Evolutionary conservation across 2,888 invertebrate genomes (phyloP).

Genomic region (Cantharis nigra): DNA sequence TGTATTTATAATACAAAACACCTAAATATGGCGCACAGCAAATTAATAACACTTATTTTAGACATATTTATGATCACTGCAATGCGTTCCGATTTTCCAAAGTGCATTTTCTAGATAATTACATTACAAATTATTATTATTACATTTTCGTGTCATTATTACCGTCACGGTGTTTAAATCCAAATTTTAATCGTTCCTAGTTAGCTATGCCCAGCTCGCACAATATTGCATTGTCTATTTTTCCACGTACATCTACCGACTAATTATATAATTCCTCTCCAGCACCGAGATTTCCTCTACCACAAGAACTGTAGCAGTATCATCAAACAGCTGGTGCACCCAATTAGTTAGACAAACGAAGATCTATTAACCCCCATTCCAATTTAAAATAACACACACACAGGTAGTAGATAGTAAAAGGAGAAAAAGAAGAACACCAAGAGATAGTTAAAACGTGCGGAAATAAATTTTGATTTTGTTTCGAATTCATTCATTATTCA

Average conservation of each 20-base stretch:
- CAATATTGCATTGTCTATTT: not conserved
- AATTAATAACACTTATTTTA: conserved; percentile 13
- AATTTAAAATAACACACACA: not conserved
- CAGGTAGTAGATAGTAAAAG: not conserved
- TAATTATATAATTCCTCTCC: not conserved
- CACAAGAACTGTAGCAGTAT: not conserved
- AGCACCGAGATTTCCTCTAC: not conserved
- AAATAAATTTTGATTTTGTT: not conserved
- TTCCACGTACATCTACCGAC: not conserved
- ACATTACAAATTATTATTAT: not conserved
- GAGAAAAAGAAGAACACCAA: not conserved
- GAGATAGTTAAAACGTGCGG: not conserved
- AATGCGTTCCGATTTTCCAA: not conserved
- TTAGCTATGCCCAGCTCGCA: not conserved
- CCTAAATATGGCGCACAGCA: conserved; percentile 17
- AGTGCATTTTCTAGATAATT: conserved; percentile 3
- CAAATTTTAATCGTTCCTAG: not conserved
- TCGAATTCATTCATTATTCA: not conserved
- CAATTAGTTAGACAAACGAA: not conserved
- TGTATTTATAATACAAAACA: conserved; percentile 11
- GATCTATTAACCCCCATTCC: not conserved
- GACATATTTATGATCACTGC: conserved; percentile 3
- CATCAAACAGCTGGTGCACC: not conserved
- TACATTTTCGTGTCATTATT: not conserved
- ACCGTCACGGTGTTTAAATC: not conserved